Base-by-base conservation (phyloP, 2,797 vertebrate genomes). In the Antennarius maculatus region DNA sequence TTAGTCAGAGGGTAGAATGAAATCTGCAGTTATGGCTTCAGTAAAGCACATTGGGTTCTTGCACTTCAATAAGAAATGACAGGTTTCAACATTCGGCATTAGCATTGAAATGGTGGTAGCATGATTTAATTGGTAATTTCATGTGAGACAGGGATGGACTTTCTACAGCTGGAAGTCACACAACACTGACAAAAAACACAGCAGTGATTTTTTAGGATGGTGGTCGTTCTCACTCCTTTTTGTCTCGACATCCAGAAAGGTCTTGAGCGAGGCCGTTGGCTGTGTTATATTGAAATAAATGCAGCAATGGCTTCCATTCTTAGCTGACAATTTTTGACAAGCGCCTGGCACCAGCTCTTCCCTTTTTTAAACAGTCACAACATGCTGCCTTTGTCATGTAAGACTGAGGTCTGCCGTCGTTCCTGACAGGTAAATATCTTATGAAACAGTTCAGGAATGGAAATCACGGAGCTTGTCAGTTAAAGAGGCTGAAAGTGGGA, bases 251-350 rank as follows among this genome's bases (percentile, higher is more conserved):
- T 65, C 61, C 72, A 41, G 60, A 67, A 67, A 76, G 76, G 76
- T 81, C 76, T 80, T 81, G 77, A 84, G 74, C 76, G 56, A 79
- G 78, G 81, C 88, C 78, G 79, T 75, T 17, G 14, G 84, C 77
- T 66, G 78, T 54, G 80, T 91, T 91, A 84, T 73, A 67, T 39
- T 74, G 74, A 92, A 89, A 92, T 86, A 87, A 87, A 91, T 69
- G 66, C 84, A 70, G 62, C 84, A 31, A 46, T 90, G 81, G 90
- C 89, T 90, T 89, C 84, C 77, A 77, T 88, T 82, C 81, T 73
- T 54, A 80, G 71, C 82, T 86, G 89, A 85, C 92, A 90, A 79
- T 82, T 82, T 82, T 71, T 93, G 92, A 94, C 91, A 92, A 89
- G 84, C 87, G 51, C 69, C 79, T 92, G 87, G 90, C 91, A 93